Base-by-base conservation (phyloP, 2,797 vertebrate genomes). In the Chelon labrosus region DNA sequence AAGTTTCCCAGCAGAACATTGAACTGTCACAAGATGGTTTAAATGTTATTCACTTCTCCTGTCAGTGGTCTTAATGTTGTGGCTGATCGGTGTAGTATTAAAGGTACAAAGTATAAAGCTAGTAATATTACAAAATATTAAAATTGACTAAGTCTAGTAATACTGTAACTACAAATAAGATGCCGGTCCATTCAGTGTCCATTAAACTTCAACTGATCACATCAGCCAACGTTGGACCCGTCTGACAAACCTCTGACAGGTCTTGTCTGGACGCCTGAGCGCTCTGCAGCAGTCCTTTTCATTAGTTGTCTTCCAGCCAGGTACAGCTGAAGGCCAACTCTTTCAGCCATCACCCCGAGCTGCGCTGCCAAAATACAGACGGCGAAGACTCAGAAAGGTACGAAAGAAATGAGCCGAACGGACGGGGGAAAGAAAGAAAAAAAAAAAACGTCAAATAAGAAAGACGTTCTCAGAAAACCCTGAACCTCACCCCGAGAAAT, bases 401-500 rank as follows among this genome's bases (percentile, higher is more conserved):
- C 60, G 41, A 51, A 6, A 14, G 7, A 20, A 31, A 39, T 10
- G 5, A 55, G 14, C 39, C 12, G 39, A 13, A 41, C 14, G 16
- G 6, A n/a, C n/a, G n/a, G n/a, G n/a, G n/a, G n/a, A n/a, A n/a
- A n/a, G n/a, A 8, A n/a, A 19, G 46, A 19, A 19, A 9, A 54
- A 35, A 13, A 38, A 5, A 10, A 50, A 20, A 39, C 4, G 1
- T 22, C 3, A 22, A 31, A 31, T 31, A 31, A 31, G 1, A 54
- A 17, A 35, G 44, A 13, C 12, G 1, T 41, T 67, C 69, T 38
- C 44, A 37, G 44, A 49, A 66, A 67, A 63, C 10, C 39, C 35
- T 46, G 56, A 47, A 47, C 65, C 47, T 75, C 71, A 57, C 53
- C 65, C 51, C 20, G 11, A 59, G 49, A 58, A 42, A 16, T 65